Conservation (phyloP, 1,140 invertebrate genomes). For the Conus ventricosus region DNA sequence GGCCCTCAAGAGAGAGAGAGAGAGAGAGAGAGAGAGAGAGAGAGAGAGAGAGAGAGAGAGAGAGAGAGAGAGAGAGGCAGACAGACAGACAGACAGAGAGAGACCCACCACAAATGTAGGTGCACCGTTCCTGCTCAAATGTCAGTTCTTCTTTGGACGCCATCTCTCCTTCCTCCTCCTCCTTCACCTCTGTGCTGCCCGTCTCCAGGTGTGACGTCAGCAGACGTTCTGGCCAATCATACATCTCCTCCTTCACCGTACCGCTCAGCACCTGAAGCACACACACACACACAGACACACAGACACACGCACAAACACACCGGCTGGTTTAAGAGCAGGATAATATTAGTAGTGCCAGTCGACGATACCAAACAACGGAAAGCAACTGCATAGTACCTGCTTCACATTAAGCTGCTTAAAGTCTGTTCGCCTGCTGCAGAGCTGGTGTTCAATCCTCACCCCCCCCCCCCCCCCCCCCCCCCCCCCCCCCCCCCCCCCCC, state of each 20-base stretch:
- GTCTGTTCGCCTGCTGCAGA: no score
- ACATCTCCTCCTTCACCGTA: conserved; percentile 80
- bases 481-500: no score
- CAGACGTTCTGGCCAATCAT: conserved; percentile 82
- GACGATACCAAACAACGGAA: no score
- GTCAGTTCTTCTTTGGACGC: conserved; percentile 80
- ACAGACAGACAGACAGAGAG: not conserved
- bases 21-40: not conserved
- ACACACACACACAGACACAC: no score
- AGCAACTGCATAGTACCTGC: no score
- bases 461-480: no score
- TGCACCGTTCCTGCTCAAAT: conserved; percentile 86
- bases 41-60: not conserved
- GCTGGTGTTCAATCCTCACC: no score
- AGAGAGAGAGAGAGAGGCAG: not conserved
- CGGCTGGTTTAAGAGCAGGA: no score
- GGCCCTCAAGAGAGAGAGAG: no score
- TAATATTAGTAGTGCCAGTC: no score
- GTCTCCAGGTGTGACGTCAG: not conserved
- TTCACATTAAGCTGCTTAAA: no score
- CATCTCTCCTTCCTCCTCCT: conserved; percentile 66
- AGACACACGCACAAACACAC: no score
- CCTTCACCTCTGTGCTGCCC: conserved; percentile 67
- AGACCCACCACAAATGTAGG: conserved; percentile 94
- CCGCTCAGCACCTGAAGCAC: conserved; percentile 81